These are phyloP conservation scores for Agrotis puta DNA, from an alignment of 2,888 invertebrate species.

Conservation along the genomic window DNA sequence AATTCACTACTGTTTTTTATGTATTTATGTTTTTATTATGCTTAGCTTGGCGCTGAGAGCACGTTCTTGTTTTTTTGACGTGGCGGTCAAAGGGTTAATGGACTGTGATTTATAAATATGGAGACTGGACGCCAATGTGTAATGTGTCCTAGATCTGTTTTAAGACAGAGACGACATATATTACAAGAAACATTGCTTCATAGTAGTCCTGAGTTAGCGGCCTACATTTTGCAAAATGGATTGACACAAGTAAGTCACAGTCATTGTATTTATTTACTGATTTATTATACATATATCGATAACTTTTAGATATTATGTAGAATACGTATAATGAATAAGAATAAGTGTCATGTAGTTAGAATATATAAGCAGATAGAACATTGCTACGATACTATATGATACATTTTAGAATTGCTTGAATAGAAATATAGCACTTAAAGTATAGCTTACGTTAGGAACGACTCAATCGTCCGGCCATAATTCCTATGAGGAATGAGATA, in stretches of 20 bases:
- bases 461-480: conserved; percentile 38
- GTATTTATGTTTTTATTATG: too few relatives aligned
- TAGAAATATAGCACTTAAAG: conserved; percentile 31
- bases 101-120: conserved; percentile 14
- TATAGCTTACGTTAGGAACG: conserved; percentile 39
- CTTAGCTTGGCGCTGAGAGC: too few relatives aligned
- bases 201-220: conserved; percentile 31
- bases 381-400: conserved; percentile 30
- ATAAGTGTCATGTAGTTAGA: conserved; percentile 32
- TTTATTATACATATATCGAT: conserved; percentile 32
- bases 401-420: conserved; percentile 30
- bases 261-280: conserved; percentile 35
- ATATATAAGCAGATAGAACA: conserved; percentile 16
- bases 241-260: conserved; percentile 29
- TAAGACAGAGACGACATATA: conserved; percentile 34
- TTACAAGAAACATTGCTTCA: conserved; percentile 31
- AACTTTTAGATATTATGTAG: conserved; percentile 34
- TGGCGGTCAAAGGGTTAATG: too few relatives aligned
- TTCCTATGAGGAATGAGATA: conserved; percentile 37
- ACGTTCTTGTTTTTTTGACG: too few relatives aligned
- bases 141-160: conserved; percentile 32
- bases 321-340: conserved; percentile 34
- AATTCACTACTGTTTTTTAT: too few relatives aligned
- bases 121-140: conserved; percentile 14
- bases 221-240: conserved; percentile 21